phyloP scores from a whole-genome alignment of 2,888 invertebrate genomes.

The Pollenia amentaria region DNA sequence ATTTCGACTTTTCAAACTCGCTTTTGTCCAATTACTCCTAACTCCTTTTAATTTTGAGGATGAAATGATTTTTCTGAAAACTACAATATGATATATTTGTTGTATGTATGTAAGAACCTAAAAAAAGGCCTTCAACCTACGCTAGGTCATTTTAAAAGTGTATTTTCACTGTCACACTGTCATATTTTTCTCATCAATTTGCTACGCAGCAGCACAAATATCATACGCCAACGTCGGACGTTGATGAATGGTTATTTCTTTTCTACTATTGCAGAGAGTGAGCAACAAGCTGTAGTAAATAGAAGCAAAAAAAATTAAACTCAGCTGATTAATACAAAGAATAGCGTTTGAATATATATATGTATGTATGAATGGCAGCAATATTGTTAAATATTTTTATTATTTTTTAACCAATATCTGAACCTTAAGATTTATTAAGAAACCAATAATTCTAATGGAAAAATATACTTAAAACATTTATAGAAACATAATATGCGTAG shows the following conservation, averaged over 20 bases:
- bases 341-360: background rate
- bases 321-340: constrained; percentile 65
- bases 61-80: too few species aligned
- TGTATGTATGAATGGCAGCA: constrained; percentile 17
- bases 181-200: background rate
- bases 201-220: constrained; percentile 45
- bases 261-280: constrained; percentile 48
- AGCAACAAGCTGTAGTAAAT: constrained; percentile 63
- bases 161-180: too few species aligned
- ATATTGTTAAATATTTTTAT: background rate
- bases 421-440: background rate
- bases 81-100: too few species aligned
- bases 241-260: constrained; percentile 49
- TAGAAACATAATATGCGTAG: constrained; percentile 27
- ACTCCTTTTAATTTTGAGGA: too few species aligned
- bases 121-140: too few species aligned
- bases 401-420: background rate
- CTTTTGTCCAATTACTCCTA: too few species aligned
- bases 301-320: constrained; percentile 39
- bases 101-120: too few species aligned
- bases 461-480: too few species aligned
- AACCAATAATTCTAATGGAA: too few species aligned
- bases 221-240: constrained; percentile 45
- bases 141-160: background rate
- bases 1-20: too few species aligned